Evolutionary conservation across 1,140 invertebrate species (phyloP).

Genomic region (Gonioctena quinquepunctata): DNA sequence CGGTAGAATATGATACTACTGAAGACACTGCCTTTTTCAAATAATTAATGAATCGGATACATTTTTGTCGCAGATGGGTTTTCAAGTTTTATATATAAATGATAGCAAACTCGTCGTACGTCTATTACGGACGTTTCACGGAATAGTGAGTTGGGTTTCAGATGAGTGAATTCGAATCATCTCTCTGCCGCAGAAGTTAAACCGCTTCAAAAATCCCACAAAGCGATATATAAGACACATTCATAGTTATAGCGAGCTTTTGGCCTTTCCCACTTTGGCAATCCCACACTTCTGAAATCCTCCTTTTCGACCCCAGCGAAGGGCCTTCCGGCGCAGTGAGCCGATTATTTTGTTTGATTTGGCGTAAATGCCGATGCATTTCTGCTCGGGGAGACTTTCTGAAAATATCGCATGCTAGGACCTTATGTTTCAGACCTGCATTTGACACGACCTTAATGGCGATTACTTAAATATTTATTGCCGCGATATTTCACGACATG

Average conservation of each 20-base stretch:
- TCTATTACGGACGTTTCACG: too few species aligned
- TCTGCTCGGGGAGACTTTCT: background rate
- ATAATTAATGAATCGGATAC: too few species aligned
- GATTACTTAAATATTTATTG: slow-evolving; percentile 19
- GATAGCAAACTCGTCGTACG: too few species aligned
- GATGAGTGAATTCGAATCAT: too few species aligned
- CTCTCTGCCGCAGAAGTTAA: background rate
- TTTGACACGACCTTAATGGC: slow-evolving; percentile 8
- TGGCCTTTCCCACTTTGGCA: slow-evolving; percentile 1
- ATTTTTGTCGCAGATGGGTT: too few species aligned
- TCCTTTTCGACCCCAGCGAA: background rate
- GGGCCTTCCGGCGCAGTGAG: slow-evolving; percentile 13
- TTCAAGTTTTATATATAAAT: too few species aligned
- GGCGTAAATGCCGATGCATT: slow-evolving; percentile 6
- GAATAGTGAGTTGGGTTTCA: too few species aligned
- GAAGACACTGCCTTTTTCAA: too few species aligned
- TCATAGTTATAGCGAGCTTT: background rate
- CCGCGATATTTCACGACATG: slow-evolving; percentile 11
- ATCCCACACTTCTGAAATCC: slow-evolving; percentile 2
- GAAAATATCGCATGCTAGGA: background rate
- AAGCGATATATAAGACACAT: background rate
- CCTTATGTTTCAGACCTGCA: slow-evolving; percentile 6
- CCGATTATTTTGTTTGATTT: slow-evolving; percentile 23
- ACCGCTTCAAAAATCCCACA: background rate
- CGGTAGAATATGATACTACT: too few species aligned